Conservation (phyloP, 2,113 vertebrate genomes). For the Pandion haliaetus region DNA sequence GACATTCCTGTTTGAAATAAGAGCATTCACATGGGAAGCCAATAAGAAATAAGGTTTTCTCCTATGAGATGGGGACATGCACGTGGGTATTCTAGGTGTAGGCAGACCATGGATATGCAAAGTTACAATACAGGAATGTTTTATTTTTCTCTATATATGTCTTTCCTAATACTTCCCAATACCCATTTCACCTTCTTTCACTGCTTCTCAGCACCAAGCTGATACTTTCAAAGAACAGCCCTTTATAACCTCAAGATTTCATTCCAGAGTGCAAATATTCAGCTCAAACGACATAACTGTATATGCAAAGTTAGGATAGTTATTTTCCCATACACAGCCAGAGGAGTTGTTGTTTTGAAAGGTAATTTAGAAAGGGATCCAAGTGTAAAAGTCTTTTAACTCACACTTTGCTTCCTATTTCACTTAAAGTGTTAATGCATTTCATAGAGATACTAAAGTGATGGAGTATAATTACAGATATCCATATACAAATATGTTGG, state of each 20-base stretch:
- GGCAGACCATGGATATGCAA: neutral
- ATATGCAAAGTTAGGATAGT: neutral
- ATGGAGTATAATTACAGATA: neutral
- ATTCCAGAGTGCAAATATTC: neutral
- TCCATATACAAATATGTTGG: neutral
- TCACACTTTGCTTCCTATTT: neutral
- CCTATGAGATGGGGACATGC: neutral
- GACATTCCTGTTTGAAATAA: neutral
- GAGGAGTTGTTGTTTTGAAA: neutral
- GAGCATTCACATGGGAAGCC: neutral
- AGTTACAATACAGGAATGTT: neutral
- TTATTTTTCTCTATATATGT: neutral
- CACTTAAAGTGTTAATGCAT: neutral
- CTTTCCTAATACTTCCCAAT: neutral
- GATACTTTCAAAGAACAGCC: neutral
- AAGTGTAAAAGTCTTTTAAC: neutral
- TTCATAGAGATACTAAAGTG: neutral
- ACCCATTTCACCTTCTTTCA: neutral
- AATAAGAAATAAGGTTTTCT: neutral
- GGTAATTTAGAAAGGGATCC: neutral
- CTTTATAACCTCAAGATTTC: neutral
- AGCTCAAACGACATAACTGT: neutral
- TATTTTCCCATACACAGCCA: neutral
- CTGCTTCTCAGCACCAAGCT: neutral
- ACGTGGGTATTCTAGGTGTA: fast-evolving